A percentile compares a stretch with the other conserved stretches of the same genome.
These are phyloP conservation scores for Panthera tigris DNA, from an alignment of 2,113 vertebrate species.

Conservation along the genomic window DNA sequence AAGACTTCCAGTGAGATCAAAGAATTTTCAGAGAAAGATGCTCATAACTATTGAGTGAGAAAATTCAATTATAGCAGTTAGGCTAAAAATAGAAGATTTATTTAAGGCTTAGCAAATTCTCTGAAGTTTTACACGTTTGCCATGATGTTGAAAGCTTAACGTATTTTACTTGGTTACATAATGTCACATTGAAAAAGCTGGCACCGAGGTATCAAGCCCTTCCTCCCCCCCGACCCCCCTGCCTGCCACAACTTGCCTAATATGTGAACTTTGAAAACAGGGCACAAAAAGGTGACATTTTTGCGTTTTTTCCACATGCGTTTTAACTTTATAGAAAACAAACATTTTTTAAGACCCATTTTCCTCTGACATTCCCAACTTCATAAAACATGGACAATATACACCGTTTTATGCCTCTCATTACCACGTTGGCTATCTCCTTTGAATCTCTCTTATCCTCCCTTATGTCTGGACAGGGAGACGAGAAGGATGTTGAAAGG, in stretches of 20 bases:
- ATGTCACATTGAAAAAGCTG: slow-evolving; percentile 37
- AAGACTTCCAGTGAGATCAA: slow-evolving; percentile 1
- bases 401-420: background rate
- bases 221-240: background rate
- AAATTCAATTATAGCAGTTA: slow-evolving; percentile 66
- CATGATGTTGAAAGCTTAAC: slow-evolving; percentile 43
- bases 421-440: background rate
- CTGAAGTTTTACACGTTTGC: slow-evolving; percentile 63
- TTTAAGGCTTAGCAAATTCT: slow-evolving; percentile 71
- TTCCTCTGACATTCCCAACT: slow-evolving; percentile 27
- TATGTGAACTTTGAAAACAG: slow-evolving; percentile 2
- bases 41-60: background rate
- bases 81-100: slow-evolving; percentile 69
- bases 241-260: background rate
- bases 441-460: background rate
- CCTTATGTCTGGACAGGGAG: background rate
- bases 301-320: slow-evolving; percentile 24
- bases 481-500: background rate
- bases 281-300: slow-evolving; percentile 13
- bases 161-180: slow-evolving; percentile 54
- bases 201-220: background rate
- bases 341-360: slow-evolving; percentile 39
- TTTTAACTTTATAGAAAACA: slow-evolving; percentile 53
- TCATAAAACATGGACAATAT: background rate
- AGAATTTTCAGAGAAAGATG: slow-evolving; percentile 42